A percentile compares a stretch with the other conserved stretches of the same genome.
Evolutionary conservation across 2,888 invertebrate genomes (phyloP).

Genomic region (Eledona agricola): DNA sequence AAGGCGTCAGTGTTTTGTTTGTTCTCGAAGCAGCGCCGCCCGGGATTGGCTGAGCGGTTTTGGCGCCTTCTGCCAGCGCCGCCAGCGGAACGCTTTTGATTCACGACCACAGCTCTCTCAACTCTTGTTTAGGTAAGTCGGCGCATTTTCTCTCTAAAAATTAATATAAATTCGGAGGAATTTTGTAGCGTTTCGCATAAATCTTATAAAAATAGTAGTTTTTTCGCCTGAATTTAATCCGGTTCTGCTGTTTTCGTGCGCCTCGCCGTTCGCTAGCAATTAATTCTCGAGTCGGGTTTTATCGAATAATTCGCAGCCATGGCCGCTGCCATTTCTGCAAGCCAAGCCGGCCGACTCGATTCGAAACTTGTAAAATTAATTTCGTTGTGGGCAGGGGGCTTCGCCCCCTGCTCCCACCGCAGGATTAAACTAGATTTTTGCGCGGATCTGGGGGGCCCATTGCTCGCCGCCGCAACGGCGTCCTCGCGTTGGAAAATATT

Average conservation of each 20-base stretch:
- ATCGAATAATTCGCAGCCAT: conserved; percentile 54
- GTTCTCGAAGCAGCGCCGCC: conserved; percentile 35
- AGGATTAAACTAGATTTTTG: conserved; percentile 55
- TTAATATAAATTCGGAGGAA: conserved; percentile 58
- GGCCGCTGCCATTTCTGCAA: conserved; percentile 55
- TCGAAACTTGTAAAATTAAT: conserved; percentile 57
- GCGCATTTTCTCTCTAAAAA: conserved; percentile 51
- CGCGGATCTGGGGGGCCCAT: conserved; percentile 42
- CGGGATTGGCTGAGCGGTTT: conserved; percentile 57
- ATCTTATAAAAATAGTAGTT: conserved; percentile 58
- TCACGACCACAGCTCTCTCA: conserved; percentile 41
- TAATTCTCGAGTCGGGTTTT: conserved; percentile 54
- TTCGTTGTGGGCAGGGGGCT: conserved; percentile 42
- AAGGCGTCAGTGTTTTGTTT: conserved; percentile 49
- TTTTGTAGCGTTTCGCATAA: conserved; percentile 52
- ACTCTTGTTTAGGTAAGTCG: conserved; percentile 50
- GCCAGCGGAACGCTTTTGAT: conserved; percentile 57
- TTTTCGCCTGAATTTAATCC: conserved; percentile 58
- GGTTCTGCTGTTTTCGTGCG: conserved; percentile 43
- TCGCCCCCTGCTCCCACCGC: conserved; percentile 38
- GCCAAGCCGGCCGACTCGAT: conserved; percentile 44
- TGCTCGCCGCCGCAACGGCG: conserved; percentile 33
- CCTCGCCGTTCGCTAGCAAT: conserved; percentile 52
- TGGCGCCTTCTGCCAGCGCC: conserved; percentile 58
- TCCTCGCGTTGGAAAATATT: conserved; percentile 56